A percentile compares a stretch with the other conserved stretches of the same genome.
These are phyloP conservation scores for Ectobius pallidus DNA, from an alignment of 2,888 invertebrate species.

Conservation along the genomic window DNA sequence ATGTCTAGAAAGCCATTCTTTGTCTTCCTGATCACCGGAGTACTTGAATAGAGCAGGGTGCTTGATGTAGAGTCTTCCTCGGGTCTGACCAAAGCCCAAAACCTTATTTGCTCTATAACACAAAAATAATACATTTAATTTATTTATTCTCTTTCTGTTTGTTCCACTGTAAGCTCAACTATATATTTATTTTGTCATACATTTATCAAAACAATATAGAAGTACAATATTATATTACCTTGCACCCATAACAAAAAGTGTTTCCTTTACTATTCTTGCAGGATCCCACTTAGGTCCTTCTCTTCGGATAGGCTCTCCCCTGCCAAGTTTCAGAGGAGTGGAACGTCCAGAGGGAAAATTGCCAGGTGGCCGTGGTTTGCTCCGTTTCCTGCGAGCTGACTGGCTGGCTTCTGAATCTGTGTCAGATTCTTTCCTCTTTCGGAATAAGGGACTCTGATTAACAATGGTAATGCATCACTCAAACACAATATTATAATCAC, in stretches of 20 bases:
- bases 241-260: slow-evolving; percentile 80
- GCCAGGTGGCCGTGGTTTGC: slow-evolving; percentile 36
- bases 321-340: slow-evolving; percentile 33
- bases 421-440: slow-evolving; percentile 70
- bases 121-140: neutral
- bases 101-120: slow-evolving; percentile 65
- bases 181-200: too few species aligned
- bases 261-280: slow-evolving; percentile 70
- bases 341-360: slow-evolving; percentile 19
- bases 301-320: slow-evolving; percentile 55
- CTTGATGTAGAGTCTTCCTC: slow-evolving; percentile 76
- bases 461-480: neutral
- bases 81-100: slow-evolving; percentile 74
- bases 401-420: slow-evolving; percentile 66
- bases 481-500: too few species aligned
- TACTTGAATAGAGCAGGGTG: slow-evolving; percentile 79
- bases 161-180: too few species aligned
- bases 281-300: slow-evolving; percentile 77
- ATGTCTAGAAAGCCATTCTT: slow-evolving; percentile 79
- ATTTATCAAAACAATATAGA: too few species aligned
- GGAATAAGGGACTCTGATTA: slow-evolving; percentile 60
- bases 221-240: too few species aligned
- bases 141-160: too few species aligned
- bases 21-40: slow-evolving; percentile 79
- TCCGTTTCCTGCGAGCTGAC: slow-evolving; percentile 50